phyloP scores from a whole-genome alignment of 1,140 invertebrate species.

The Drosophila varians region DNA sequence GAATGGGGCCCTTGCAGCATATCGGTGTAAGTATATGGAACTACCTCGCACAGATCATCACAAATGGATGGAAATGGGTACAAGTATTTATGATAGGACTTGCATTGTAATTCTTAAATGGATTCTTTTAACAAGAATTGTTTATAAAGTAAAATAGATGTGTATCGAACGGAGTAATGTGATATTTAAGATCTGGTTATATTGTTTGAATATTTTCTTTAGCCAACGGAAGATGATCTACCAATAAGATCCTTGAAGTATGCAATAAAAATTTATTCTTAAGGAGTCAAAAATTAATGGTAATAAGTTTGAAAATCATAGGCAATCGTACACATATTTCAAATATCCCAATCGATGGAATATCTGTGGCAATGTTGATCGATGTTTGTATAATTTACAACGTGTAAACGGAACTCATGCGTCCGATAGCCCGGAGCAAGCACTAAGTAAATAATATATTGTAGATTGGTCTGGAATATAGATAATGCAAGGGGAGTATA shows the following conservation, averaged over 20 bases:
- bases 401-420: constrained; percentile 45
- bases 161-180: not conserved
- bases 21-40: constrained; percentile 37
- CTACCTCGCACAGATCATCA: constrained; percentile 15
- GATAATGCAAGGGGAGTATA: constrained; percentile 30
- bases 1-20: constrained; percentile 16
- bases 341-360: not conserved
- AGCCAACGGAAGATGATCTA: no score
- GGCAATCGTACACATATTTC: not conserved
- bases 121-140: constrained; percentile 15
- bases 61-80: constrained; percentile 22
- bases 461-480: constrained; percentile 17
- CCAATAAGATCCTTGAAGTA: not conserved
- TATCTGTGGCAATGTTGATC: constrained; percentile 38
- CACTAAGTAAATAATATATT: constrained; percentile 23
- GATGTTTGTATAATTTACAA: constrained; percentile 72
- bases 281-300: no score
- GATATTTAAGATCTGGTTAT: no score
- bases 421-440: constrained; percentile 14
- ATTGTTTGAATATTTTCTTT: no score
- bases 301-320: not conserved
- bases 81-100: constrained; percentile 66
- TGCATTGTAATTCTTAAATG: constrained; percentile 68
- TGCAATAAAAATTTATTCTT: not conserved
- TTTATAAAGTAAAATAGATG: not conserved